These are phyloP conservation scores for Rhaphigaster nebulosa DNA, from an alignment of 2,888 invertebrate species.

Conservation along the genomic window DNA sequence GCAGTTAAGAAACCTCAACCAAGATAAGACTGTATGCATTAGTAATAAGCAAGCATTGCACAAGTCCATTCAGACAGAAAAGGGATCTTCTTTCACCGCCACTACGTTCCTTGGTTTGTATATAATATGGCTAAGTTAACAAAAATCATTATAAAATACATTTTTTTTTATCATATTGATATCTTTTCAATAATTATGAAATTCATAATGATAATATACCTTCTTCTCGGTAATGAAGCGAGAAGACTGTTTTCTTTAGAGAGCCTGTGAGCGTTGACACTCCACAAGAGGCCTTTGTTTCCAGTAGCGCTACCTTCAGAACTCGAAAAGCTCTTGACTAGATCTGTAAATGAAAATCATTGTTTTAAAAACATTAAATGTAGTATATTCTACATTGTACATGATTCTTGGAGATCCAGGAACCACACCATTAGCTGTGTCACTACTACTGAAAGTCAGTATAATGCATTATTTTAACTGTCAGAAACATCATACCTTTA, in stretches of 20 bases:
- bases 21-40: background rate
- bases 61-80: background rate
- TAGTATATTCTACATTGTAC: no score
- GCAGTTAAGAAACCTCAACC: constrained; percentile 9
- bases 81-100: constrained; percentile 35
- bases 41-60: constrained; percentile 4
- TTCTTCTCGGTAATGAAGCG: constrained; percentile 63
- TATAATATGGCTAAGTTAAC: background rate
- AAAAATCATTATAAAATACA: background rate
- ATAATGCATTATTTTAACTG: no score
- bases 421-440: background rate
- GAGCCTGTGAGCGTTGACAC: constrained; percentile 71
- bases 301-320: constrained; percentile 30
- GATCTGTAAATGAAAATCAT: constrained; percentile 54
- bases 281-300: constrained; percentile 62
- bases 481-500: constrained; percentile 46
- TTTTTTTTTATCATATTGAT: background rate
- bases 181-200: background rate
- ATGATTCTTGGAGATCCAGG: background rate
- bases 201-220: constrained; percentile 57
- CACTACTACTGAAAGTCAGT: background rate
- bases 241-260: constrained; percentile 69
- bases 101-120: constrained; percentile 3
- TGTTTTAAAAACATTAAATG: background rate
- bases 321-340: constrained; percentile 61